Base-by-base conservation (phyloP, 2,797 vertebrate genomes). In the Thunnus albacares region DNA sequence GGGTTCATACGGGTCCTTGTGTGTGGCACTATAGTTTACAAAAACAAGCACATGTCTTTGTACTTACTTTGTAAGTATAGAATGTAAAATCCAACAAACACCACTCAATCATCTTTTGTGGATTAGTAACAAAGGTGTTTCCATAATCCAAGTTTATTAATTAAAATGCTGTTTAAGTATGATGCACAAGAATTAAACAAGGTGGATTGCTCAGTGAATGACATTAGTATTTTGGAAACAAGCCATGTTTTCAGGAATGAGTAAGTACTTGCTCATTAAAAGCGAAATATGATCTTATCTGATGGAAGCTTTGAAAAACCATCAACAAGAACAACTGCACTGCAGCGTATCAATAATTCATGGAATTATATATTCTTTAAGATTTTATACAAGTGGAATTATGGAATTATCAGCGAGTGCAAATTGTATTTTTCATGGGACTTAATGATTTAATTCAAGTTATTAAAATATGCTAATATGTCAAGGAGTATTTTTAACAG, bases 401-500 rank as follows among this genome's bases (percentile, higher is more conserved):
- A 51, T 47, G 35, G 35, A 87, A 84, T 87, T 75, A 82, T 80
- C 65, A 74, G 52, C 13, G 1, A 64, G 72, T 53, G 60, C 61
- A 85, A 84, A 81, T 91, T 24, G 9, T 68, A 79, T 80, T 85
- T 88, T 86, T 68, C 80, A 89, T 60, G 58, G 75, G 63, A 89
- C 75, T 88, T 76, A 87, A 79, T 75, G 47, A 85, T 83, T 90
- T 71, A 85, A 85, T 30, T 77, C 0, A 63, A 87, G 70, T 75
- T 90, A 91, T 87, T 87, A 87, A 80, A 87, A 89, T 89, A 91
- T 91, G 86, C 53, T 81, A 82, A 87, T 89, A 30, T 51, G 30
- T 77, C 57, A 56, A 71, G 45, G 64, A 63, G 69, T 75, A 78
- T 82, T 81, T 84, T 83, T 47, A 68, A 74, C 53, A 3, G 24